These are phyloP conservation scores for Argyrosomus regius DNA, from an alignment of 2,797 vertebrate genomes.

Conservation along the genomic window DNA sequence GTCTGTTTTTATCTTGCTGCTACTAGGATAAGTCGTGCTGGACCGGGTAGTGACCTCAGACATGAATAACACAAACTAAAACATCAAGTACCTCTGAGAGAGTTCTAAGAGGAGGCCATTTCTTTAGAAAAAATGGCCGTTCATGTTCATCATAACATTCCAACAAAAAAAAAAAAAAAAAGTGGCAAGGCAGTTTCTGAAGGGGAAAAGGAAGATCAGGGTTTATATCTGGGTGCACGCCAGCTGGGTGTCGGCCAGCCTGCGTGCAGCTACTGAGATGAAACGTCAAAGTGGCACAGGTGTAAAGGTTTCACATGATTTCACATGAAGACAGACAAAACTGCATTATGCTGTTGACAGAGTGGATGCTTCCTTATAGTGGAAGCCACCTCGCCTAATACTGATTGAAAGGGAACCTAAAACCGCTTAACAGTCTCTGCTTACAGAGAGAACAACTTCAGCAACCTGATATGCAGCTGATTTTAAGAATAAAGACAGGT, in stretches of 20 bases:
- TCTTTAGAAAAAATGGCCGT: slow-evolving; percentile 19
- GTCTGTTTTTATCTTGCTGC: slow-evolving; percentile 72
- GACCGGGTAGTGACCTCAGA: slow-evolving; percentile 67
- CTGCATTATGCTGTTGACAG: slow-evolving; percentile 25
- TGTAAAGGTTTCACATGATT: slow-evolving; percentile 44
- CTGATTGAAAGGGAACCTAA: slow-evolving; percentile 51
- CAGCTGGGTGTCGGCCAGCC: slow-evolving; percentile 12
- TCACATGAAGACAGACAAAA: slow-evolving; percentile 36
- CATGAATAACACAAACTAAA: slow-evolving; percentile 56
- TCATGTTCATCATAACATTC: slow-evolving; percentile 45
- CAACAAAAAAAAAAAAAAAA: slow-evolving; percentile 35
- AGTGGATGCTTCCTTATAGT: slow-evolving; percentile 32
- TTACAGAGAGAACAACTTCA: slow-evolving; percentile 39
- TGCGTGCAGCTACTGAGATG: slow-evolving; percentile 40
- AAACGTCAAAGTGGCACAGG: slow-evolving; percentile 43
- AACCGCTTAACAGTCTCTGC: slow-evolving; percentile 34
- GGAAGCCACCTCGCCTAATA: slow-evolving; percentile 51
- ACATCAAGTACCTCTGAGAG: slow-evolving; percentile 45
- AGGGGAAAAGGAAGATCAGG: slow-evolving; percentile 44
- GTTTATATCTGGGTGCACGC: slow-evolving; percentile 26
- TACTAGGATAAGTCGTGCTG: slow-evolving; percentile 66
- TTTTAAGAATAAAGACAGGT: slow-evolving; percentile 26
- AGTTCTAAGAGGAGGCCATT: slow-evolving; percentile 34
- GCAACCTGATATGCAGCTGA: slow-evolving; percentile 38
- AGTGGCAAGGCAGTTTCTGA: slow-evolving; percentile 70